Evolutionary conservation across 2,888 invertebrate genomes (phyloP).

Genomic region (Heteromurus nitidus): DNA sequence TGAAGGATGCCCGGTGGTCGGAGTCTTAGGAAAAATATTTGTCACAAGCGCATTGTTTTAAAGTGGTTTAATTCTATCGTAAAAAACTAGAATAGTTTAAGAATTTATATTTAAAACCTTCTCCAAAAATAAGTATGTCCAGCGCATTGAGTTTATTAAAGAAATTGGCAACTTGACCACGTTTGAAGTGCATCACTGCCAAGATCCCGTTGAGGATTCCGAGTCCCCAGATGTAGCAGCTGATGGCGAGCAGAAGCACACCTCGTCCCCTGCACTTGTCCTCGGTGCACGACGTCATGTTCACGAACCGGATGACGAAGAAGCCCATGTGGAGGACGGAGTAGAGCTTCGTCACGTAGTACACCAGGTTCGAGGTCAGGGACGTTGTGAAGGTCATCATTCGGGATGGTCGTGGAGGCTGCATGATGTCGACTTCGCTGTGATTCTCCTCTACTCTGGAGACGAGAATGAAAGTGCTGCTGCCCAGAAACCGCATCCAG

Average conservation of each 20-base stretch:
- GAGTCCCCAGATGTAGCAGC: constrained; percentile 5
- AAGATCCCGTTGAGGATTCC: background rate
- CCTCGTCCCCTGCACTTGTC: background rate
- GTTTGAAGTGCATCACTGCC: background rate
- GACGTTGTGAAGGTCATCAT: no score
- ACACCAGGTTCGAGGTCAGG: background rate
- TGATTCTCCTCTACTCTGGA: no score
- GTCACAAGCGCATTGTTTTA: no score
- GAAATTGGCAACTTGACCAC: background rate
- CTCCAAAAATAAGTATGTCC: background rate
- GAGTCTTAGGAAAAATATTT: background rate
- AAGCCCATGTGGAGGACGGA: background rate
- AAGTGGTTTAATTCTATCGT: no score
- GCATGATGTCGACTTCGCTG: background rate
- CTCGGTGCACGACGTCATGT: background rate
- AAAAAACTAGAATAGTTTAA: background rate
- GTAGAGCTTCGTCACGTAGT: background rate
- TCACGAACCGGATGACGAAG: background rate
- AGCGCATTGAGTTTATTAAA: background rate
- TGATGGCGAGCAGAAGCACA: constrained; percentile 16
- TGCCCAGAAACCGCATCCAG: background rate
- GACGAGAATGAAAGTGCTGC: background rate
- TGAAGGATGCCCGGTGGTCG: background rate
- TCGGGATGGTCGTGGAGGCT: background rate
- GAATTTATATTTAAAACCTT: constrained; percentile 8